Evolutionary conservation across 1,140 invertebrate genomes (phyloP), one percentile per base, ranked within the genome.

Genomic region (Psilanteris sp.): DNA sequence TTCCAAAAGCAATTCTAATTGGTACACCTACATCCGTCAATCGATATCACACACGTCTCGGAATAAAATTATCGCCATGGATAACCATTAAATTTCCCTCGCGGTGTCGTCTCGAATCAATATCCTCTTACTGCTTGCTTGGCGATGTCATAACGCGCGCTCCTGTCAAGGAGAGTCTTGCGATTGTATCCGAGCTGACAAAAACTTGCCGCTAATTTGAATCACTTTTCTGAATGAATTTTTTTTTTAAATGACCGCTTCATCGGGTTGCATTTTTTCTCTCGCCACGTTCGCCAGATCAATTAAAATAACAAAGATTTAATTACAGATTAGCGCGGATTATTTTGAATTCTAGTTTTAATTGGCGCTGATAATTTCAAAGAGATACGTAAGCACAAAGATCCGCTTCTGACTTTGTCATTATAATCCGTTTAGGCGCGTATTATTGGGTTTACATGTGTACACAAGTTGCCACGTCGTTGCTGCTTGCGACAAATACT

Each of bases 381-480:
- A 54, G 54, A 67, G 71, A 67, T 74, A 67, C 54, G 46, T 55
- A 67, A 74, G 52, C 71, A 62, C 71, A 66, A 73, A 57, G 61
- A 75, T 68, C 62, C 29, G 55, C 62, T 67, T 68, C 64, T 68
- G 64, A 68, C 50, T 64, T 52, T 64, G 72, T 68, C 62, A 64
- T 75, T 75, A 64, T 82, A 84, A 84, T 84, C 82, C 81, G 77
- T 85, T 86, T 83, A 84, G 82, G 72, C 61, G 59, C 50, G 36
- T 62, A 68, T 79, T 64, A 61, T 75, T 72, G 48, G 67, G 66
- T 32, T 68, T 75, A 67, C 50, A 50, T 64, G 54, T 68, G 41
- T 75, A 64, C 55, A 70, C 44, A 43, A 32, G 55, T 46, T 66
- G 36, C 59, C 59, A 59, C 41, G 59, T 66, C 41, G 68, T 50